Evolutionary conservation across 2,797 vertebrate genomes (phyloP).

Genomic region (Hypotaenidia philippensis): DNA sequence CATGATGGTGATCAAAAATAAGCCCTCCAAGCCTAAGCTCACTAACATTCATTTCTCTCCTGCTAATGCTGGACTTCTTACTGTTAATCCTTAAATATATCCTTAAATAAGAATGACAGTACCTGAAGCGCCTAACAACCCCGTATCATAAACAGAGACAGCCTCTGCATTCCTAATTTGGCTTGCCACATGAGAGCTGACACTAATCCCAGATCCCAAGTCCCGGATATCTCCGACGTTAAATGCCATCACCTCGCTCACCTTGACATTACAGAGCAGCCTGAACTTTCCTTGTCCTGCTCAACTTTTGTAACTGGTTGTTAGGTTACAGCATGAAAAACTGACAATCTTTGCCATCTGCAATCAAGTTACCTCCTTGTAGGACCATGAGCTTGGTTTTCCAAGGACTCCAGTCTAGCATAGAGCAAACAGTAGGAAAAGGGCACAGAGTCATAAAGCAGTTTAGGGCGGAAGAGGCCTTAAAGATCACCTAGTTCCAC

Average conservation of each 20-base stretch:
- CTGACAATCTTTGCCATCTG: fast-evolving
- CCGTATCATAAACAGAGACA: constrained; percentile 56
- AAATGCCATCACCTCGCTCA: constrained; percentile 58
- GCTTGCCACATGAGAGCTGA: constrained; percentile 57
- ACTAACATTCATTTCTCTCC: constrained; percentile 62
- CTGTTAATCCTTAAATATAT: constrained; percentile 72
- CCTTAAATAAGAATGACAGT: constrained; percentile 71
- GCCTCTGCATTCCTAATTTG: constrained; percentile 68
- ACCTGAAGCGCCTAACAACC: constrained; percentile 69
- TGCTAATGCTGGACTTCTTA: constrained; percentile 66
- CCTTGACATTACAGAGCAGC: constrained; percentile 51
- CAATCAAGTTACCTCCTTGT: background rate
- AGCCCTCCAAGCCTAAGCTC: constrained; percentile 69
- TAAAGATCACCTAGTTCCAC: too few species aligned
- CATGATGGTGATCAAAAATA: constrained; percentile 69
- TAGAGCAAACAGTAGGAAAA: background rate
- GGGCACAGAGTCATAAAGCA: background rate
- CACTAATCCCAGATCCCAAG: constrained; percentile 62
- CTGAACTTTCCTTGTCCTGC: constrained; percentile 36
- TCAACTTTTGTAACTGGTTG: background rate
- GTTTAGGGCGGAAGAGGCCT: too few species aligned
- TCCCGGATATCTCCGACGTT: constrained; percentile 4
- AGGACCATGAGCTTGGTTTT: fast-evolving
- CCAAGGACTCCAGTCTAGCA: background rate
- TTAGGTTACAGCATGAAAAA: background rate